A percentile compares a stretch with the other conserved stretches of the same genome.
phyloP scores from a whole-genome alignment of 2,888 invertebrate species.

The Acrobasis consociella region DNA sequence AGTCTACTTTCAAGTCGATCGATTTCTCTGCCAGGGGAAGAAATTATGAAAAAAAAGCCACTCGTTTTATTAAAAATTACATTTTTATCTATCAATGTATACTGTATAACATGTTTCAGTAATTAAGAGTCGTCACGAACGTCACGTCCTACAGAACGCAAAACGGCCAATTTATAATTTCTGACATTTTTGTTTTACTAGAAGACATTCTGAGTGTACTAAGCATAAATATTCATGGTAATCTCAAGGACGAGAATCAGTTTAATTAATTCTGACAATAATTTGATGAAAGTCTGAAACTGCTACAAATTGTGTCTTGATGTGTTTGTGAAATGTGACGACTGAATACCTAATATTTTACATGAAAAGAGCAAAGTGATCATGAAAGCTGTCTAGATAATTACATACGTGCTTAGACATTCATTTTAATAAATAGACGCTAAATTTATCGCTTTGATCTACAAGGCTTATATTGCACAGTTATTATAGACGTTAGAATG shows the following conservation, averaged over 20 bases:
- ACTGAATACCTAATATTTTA: neutral
- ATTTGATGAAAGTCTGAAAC: constrained; percentile 1
- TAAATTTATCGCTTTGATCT: too few relatives aligned
- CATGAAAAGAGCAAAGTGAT: neutral
- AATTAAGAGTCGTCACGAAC: neutral
- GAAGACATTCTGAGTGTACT: neutral
- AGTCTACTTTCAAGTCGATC: too few relatives aligned
- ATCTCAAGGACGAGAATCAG: constrained; percentile 5
- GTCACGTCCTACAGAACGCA: neutral
- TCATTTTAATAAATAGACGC: too few relatives aligned
- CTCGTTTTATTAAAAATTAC: too few relatives aligned
- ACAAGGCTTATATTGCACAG: too few relatives aligned
- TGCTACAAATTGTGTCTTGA: neutral
- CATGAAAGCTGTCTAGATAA: neutral
- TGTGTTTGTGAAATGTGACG: neutral
- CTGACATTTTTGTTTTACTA: neutral
- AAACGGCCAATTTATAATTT: neutral
- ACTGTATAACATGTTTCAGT: neutral
- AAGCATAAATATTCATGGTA: neutral
- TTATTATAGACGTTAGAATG: too few relatives aligned
- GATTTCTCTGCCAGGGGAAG: too few relatives aligned
- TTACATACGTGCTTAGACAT: neutral
- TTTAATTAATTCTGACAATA: constrained; percentile 4
- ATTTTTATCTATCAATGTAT: neutral
- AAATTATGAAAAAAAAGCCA: too few relatives aligned